Percentiles rank a stretch among this genome's conserved stretches.
These are phyloP conservation scores for Beris chalybata DNA, from an alignment of 2,888 invertebrate species.

Conservation along the genomic window DNA sequence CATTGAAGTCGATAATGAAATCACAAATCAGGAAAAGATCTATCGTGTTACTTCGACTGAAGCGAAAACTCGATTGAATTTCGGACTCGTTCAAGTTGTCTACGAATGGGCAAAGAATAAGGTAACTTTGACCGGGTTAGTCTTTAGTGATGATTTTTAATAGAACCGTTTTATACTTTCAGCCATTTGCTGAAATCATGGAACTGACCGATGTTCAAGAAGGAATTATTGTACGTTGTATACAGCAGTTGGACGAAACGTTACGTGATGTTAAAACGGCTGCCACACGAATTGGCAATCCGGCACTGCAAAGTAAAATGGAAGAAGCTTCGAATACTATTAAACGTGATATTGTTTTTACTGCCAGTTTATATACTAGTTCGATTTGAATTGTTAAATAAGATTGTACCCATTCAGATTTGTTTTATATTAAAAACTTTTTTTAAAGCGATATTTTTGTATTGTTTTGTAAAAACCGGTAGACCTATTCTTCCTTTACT, in stretches of 20 bases:
- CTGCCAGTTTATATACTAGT: slow-evolving; percentile 88
- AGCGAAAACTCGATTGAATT: slow-evolving; percentile 73
- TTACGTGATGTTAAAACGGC: slow-evolving; percentile 88
- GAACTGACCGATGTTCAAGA: slow-evolving; percentile 86
- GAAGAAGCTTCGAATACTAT: slow-evolving; percentile 90
- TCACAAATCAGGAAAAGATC: slow-evolving; percentile 65
- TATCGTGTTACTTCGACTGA: slow-evolving; percentile 45
- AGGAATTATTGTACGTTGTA: slow-evolving; percentile 95
- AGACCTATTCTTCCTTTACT: no score
- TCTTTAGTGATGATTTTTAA: not conserved
- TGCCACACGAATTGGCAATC: slow-evolving; percentile 90
- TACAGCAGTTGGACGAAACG: slow-evolving; percentile 93
- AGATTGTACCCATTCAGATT: no score
- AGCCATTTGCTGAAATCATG: slow-evolving; percentile 94
- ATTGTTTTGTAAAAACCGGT: no score
- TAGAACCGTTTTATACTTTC: slow-evolving; percentile 40
- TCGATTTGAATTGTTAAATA: no score
- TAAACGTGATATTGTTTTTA: slow-evolving; percentile 96
- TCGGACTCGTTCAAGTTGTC: slow-evolving; percentile 90
- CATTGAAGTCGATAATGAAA: slow-evolving; percentile 67
- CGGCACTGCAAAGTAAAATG: slow-evolving; percentile 90
- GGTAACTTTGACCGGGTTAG: slow-evolving; percentile 55
- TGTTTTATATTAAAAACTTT: no score
- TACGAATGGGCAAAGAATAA: slow-evolving; percentile 94
- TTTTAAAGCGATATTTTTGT: no score